Conservation (phyloP, 2,797 vertebrate species). For the Galago senegalensis region DNA sequence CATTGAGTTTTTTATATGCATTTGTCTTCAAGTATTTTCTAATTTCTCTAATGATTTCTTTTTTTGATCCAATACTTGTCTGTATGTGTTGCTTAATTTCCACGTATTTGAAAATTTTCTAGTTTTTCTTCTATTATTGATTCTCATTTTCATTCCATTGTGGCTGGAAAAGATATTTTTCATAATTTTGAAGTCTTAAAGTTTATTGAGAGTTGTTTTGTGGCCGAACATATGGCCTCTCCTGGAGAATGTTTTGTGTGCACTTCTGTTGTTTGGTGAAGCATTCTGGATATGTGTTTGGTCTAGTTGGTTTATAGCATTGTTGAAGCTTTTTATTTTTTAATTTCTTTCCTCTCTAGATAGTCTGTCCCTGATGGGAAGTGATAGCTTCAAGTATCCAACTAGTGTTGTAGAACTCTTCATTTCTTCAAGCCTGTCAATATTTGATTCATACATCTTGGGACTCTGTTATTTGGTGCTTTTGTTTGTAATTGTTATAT, state of each 20-base stretch:
- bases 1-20: background rate
- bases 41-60: background rate
- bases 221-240: background rate
- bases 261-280: background rate
- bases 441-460: background rate
- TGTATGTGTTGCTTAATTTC: background rate
- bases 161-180: background rate
- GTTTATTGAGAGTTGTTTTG: background rate
- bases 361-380: background rate
- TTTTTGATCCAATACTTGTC: background rate
- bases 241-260: background rate
- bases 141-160: background rate
- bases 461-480: background rate
- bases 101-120: background rate
- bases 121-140: background rate
- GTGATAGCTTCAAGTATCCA: background rate
- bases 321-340: background rate
- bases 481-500: background rate
- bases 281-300: background rate
- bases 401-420: background rate
- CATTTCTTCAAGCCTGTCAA: background rate
- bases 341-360: background rate
- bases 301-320: background rate
- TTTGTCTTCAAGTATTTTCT: background rate
- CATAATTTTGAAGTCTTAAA: background rate